Percentiles rank a stretch among this genome's conserved stretches.
These are phyloP conservation scores for Channa striata DNA, from an alignment of 2,797 vertebrate species.

Conservation along the genomic window DNA sequence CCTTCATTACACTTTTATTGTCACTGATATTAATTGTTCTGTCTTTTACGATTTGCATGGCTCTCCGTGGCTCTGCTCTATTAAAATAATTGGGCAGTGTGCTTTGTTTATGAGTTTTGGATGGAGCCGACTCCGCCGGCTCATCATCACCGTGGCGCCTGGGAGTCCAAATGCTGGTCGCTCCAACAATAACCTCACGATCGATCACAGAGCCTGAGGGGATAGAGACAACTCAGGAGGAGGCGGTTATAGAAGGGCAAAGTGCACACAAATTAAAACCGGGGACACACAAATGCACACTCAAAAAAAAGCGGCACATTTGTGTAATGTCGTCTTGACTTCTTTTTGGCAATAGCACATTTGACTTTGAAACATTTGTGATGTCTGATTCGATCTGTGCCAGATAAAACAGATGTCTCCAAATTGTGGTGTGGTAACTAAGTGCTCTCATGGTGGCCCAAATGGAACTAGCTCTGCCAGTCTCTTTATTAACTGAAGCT, in stretches of 20 bases:
- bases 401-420: conserved; percentile 50
- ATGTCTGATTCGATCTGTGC: conserved; percentile 24
- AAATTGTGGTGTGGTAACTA: conserved; percentile 25
- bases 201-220: conserved; percentile 26
- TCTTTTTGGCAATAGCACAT: conserved; percentile 4
- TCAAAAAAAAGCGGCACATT: conserved; percentile 1
- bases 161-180: conserved; percentile 31
- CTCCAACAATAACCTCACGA: conserved; percentile 38
- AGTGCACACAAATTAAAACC: background rate
- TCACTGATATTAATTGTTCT: conserved; percentile 61
- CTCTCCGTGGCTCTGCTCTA: conserved; percentile 57
- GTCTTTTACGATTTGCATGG: conserved; percentile 45
- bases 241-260: conserved; percentile 3
- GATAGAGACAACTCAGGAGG: conserved; percentile 5
- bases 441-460: conserved; percentile 37
- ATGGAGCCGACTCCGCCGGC: conserved; percentile 48
- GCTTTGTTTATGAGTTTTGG: conserved; percentile 72
- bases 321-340: background rate
- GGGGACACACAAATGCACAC: background rate
- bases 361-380: conserved; percentile 21
- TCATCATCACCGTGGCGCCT: conserved; percentile 36
- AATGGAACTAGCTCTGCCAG: conserved; percentile 33
- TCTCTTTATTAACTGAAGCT: conserved; percentile 51
- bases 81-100: conserved; percentile 72
- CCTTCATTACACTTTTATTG: conserved; percentile 64